Evolutionary conservation across 2,888 invertebrate species (phyloP).

Genomic region (Zootermopsis nevadensis): DNA sequence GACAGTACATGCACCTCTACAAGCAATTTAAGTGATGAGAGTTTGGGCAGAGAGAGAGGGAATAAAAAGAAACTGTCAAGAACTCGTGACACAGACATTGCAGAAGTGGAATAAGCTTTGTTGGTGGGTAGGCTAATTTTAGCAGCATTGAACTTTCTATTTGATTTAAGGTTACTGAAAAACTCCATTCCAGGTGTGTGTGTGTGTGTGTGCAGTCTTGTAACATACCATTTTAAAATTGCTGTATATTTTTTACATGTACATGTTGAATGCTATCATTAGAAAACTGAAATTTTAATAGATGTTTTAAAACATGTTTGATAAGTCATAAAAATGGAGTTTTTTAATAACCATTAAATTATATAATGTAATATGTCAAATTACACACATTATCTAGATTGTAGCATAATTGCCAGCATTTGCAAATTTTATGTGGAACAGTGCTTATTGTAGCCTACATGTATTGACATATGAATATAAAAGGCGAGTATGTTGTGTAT

Average conservation of each 20-base stretch:
- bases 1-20: slow-evolving; percentile 68
- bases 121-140: slow-evolving; percentile 39
- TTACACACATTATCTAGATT: not conserved
- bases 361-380: slow-evolving; percentile 13
- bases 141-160: slow-evolving; percentile 25
- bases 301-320: not conserved
- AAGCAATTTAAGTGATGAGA: slow-evolving; percentile 54
- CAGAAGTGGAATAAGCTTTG: slow-evolving; percentile 19
- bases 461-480: not conserved
- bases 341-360: slow-evolving; percentile 10
- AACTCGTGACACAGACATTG: slow-evolving; percentile 34
- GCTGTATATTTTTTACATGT: slow-evolving; percentile 36
- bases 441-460: not conserved
- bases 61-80: not conserved
- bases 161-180: slow-evolving; percentile 41
- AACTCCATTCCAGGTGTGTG: slow-evolving; percentile 3
- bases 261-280: not conserved
- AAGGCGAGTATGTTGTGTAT: not conserved
- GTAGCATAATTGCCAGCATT: not conserved
- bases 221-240: slow-evolving; percentile 49
- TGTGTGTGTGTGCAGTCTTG: slow-evolving; percentile 2
- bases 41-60: slow-evolving; percentile 18
- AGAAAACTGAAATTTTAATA: not conserved
- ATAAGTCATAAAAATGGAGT: not conserved
- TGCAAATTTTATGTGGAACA: not conserved